phyloP scores from a whole-genome alignment of 2,113 vertebrate species.

The Formicarius rufipectus region DNA sequence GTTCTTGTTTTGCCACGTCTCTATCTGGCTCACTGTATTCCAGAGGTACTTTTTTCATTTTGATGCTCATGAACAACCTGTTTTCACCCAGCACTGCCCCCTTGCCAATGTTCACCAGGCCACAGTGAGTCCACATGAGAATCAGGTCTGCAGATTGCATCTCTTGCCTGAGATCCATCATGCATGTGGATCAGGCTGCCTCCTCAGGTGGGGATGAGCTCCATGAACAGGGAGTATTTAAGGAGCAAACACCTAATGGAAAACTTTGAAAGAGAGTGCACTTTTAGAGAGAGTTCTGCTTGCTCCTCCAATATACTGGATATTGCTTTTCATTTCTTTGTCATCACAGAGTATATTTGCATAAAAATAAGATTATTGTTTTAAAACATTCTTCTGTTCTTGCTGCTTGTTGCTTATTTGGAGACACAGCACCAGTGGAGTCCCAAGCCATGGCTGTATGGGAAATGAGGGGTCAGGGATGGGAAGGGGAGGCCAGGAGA shows the following conservation, averaged over 20 bases:
- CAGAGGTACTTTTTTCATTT: neutral
- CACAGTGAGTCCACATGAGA: neutral
- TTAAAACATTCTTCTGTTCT: neutral
- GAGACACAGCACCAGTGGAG: neutral
- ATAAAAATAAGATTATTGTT: neutral
- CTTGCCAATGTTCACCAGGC: neutral
- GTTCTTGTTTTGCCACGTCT: neutral
- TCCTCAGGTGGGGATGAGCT: neutral
- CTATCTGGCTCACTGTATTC: accelerated
- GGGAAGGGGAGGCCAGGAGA: neutral
- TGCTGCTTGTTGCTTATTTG: neutral
- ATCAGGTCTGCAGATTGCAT: neutral
- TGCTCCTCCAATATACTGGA: neutral
- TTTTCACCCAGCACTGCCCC: neutral
- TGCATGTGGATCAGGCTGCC: neutral
- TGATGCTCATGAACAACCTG: neutral
- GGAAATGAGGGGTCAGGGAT: neutral
- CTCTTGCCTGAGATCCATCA: neutral
- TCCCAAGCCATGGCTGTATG: neutral
- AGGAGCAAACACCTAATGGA: neutral
- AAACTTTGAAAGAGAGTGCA: conserved; percentile 3
- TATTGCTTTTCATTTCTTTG: neutral
- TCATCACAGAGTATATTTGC: neutral
- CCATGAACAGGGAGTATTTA: neutral
- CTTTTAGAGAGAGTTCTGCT: neutral